These are phyloP conservation scores for Lanistes nyassanus DNA, from an alignment of 1,140 invertebrate genomes.

Conservation along the genomic window DNA sequence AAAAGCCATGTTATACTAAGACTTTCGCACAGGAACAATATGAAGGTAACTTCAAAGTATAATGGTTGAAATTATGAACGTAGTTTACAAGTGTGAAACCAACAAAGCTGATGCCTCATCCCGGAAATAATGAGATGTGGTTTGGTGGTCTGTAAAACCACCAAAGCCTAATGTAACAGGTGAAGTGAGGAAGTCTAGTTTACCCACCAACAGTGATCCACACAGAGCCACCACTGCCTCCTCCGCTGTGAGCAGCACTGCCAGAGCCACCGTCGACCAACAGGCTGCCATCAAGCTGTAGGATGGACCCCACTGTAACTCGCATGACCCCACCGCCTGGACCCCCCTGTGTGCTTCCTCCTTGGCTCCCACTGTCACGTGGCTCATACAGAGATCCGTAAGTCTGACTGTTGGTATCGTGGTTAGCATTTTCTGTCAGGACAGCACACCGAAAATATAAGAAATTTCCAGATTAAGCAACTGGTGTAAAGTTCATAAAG, in stretches of 20 bases:
- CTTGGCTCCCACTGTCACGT: constrained; percentile 32
- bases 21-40: too few relatives aligned
- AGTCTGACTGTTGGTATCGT: constrained; percentile 1
- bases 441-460: too few relatives aligned
- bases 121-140: too few relatives aligned
- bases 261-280: constrained; percentile 40
- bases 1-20: too few relatives aligned
- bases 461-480: not conserved
- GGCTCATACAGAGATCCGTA: constrained; percentile 47
- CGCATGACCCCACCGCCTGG: constrained; percentile 29
- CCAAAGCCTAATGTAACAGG: too few relatives aligned
- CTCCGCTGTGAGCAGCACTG: constrained; percentile 29
- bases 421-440: constrained; percentile 16
- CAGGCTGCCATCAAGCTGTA: constrained; percentile 45
- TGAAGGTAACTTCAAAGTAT: too few relatives aligned
- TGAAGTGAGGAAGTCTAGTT: not conserved
- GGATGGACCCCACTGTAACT: constrained; percentile 40
- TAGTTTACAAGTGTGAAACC: too few relatives aligned
- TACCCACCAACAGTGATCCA: constrained; percentile 44
- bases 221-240: constrained; percentile 50
- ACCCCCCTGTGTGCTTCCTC: constrained; percentile 36
- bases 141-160: too few relatives aligned
- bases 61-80: too few relatives aligned
- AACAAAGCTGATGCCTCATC: too few relatives aligned
- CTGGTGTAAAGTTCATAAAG: too few relatives aligned